Evolutionary conservation across 2,113 vertebrate species (phyloP).

Genomic region (Marcusenius ussheri): DNA sequence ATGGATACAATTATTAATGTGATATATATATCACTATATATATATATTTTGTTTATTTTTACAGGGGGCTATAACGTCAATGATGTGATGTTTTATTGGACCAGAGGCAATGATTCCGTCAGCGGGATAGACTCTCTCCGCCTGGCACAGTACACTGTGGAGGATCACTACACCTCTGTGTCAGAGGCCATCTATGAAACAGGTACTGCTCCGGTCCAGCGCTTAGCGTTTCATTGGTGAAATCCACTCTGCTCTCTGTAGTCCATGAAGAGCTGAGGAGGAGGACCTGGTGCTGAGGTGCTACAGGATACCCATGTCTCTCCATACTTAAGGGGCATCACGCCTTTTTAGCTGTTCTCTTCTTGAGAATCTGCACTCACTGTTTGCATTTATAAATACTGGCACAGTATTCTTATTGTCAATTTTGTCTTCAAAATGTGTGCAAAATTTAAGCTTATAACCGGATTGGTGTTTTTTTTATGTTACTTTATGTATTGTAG

Average conservation of each 20-base stretch:
- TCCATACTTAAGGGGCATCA: slow-evolving; percentile 55
- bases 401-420: background rate
- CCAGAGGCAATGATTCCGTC: slow-evolving; percentile 81
- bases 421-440: background rate
- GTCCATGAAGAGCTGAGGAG: slow-evolving; percentile 45
- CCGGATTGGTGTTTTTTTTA: background rate
- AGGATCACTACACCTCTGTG: slow-evolving; percentile 80
- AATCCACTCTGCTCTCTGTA: background rate
- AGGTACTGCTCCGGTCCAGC: slow-evolving; percentile 46
- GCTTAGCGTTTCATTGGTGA: background rate
- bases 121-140: slow-evolving; percentile 72
- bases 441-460: background rate
- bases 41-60: background rate
- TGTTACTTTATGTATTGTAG: slow-evolving; percentile 40
- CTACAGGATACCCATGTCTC: slow-evolving; percentile 49
- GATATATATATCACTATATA: background rate
- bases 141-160: slow-evolving; percentile 80
- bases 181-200: slow-evolving; percentile 84
- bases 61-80: slow-evolving; percentile 85
- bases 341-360: slow-evolving; percentile 67
- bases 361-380: slow-evolving; percentile 71
- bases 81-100: slow-evolving; percentile 85
- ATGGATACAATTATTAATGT: background rate
- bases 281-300: slow-evolving; percentile 42
- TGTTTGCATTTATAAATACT: background rate